Conservation (phyloP, 2,888 invertebrate genomes). For the Machimus atricapillus region DNA sequence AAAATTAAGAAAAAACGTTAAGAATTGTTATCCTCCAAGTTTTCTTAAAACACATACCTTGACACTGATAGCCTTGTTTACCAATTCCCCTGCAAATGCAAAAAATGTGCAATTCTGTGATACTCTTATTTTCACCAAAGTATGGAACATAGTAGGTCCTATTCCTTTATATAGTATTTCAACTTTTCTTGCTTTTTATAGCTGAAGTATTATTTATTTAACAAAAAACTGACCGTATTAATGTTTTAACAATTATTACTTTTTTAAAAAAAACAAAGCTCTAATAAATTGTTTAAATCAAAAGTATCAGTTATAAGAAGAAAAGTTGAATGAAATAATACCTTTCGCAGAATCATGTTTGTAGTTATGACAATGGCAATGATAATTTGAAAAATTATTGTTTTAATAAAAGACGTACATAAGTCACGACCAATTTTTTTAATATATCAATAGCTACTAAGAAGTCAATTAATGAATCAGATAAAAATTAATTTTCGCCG, state of each 20-base stretch:
- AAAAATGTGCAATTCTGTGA: slow-evolving; percentile 63
- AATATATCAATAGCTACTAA: no score
- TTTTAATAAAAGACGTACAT: neutral
- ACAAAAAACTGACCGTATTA: neutral
- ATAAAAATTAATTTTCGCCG: no score
- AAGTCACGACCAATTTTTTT: no score
- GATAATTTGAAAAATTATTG: neutral
- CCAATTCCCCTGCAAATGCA: slow-evolving; percentile 89
- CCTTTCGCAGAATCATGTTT: neutral
- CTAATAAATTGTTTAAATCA: neutral
- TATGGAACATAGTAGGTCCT: neutral
- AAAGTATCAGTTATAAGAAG: neutral
- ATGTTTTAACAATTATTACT: neutral
- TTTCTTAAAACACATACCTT: slow-evolving; percentile 71
- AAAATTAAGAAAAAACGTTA: slow-evolving; percentile 12
- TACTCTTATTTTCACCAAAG: slow-evolving; percentile 41
- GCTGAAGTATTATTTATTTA: neutral
- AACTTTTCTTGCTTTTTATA: neutral
- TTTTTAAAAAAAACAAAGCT: neutral
- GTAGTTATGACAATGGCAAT: neutral
- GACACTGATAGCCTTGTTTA: slow-evolving; percentile 97
- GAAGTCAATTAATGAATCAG: no score
- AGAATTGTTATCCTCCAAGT: slow-evolving; percentile 14
- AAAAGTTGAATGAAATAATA: neutral
- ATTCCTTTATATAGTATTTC: neutral